Evolutionary conservation across 2,888 invertebrate genomes (phyloP), one percentile per base, ranked within the genome.

Genomic region (Agrotis clavis): DNA sequence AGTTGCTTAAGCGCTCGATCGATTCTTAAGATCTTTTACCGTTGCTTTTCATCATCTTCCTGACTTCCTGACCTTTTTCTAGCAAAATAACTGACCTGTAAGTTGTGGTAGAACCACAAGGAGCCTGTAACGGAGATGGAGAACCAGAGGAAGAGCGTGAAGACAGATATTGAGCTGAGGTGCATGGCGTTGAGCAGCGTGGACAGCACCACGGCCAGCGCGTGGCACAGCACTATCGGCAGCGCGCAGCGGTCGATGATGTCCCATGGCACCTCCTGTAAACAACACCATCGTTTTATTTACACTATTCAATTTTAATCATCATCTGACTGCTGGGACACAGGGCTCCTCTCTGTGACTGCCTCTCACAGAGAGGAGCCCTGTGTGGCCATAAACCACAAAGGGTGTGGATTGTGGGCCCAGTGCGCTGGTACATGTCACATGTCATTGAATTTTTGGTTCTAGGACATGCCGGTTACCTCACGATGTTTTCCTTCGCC

Each of bases 41-140:
- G 7, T 35, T 35, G 35, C 7, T 35, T 41, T 41, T 41, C 11
- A 11, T 41, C 41, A 41, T 11, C 25, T 11, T 11, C 41, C n/a
- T n/a, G n/a, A n/a, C n/a, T 41, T 41, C 41, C 41, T 30, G 16
- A 0, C n/a, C 11, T n/a, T n/a, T 13, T 57, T 35, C 30, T 5
- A 19, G 2, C 19, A 14, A 16, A 18, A 57, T 19, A 57, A 57
- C 57, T 57, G 14, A 98, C 98, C 98, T 98, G 98, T 63, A 98
- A 96, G 90, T 98, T 98, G 89, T 98, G 98, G 94, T 98, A 98
- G 94, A 98, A 98, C 92, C 98, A 96, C 14, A 98, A 97, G 4
- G 97, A 97, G 41, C 98, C 98, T 77, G 98, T 96, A 74, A 97
- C 97, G 64, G 98, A 97, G 87, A 98, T 96, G 64, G 97, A 96